A percentile compares a stretch with the other conserved stretches of the same genome.
phyloP scores from a whole-genome alignment of 1,140 invertebrate species.

The Pinna nobilis region DNA sequence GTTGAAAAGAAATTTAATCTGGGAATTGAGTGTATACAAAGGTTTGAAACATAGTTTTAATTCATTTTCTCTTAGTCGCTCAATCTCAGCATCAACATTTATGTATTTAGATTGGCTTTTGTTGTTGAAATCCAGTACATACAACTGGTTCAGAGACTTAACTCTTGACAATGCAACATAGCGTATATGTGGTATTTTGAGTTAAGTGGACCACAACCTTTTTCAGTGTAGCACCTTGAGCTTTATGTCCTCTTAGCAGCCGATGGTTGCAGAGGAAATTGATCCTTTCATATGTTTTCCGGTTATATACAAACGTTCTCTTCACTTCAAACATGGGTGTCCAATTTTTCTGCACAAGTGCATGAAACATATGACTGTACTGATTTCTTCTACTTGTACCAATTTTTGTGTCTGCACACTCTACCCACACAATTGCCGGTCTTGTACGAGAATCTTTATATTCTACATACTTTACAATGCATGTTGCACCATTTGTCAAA shows the following conservation, averaged over 20 bases:
- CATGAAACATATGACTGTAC: conserved; percentile 11
- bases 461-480: conserved; percentile 16
- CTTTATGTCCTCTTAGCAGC: conserved; percentile 29
- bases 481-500: conserved; percentile 15
- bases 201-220: conserved; percentile 27
- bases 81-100: conserved; percentile 35
- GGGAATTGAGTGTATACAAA: conserved; percentile 7
- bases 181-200: conserved; percentile 29
- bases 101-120: neutral
- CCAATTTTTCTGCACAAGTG: neutral
- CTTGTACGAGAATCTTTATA: conserved; percentile 4
- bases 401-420: conserved; percentile 25
- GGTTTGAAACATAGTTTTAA: conserved; percentile 12
- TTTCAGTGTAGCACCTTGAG: conserved; percentile 33
- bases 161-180: conserved; percentile 39
- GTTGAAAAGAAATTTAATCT: conserved; percentile 24
- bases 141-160: conserved; percentile 15
- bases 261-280: conserved; percentile 27
- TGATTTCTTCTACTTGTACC: conserved; percentile 17
- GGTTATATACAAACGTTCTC: conserved; percentile 19
- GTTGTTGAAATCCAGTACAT: conserved; percentile 26
- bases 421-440: conserved; percentile 34
- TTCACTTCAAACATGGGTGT: conserved; percentile 31
- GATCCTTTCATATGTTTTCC: conserved; percentile 30
- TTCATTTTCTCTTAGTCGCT: conserved; percentile 26